These are phyloP conservation scores for Pogonocherus hispidulus DNA, from an alignment of 2,888 invertebrate genomes.

Conservation along the genomic window DNA sequence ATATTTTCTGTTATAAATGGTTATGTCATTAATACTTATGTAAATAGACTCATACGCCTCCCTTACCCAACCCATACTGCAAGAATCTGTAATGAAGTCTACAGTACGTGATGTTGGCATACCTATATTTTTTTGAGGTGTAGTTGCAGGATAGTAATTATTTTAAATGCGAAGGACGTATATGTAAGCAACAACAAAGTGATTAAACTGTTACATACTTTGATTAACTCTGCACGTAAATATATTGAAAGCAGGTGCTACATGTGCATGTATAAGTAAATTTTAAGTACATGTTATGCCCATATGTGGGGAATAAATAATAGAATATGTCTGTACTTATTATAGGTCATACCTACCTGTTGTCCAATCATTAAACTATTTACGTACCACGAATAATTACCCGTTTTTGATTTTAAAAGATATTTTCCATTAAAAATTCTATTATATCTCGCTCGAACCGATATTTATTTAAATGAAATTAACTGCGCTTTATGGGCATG, in stretches of 20 bases:
- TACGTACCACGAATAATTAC: too few species aligned
- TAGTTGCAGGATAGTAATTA: conserved; percentile 25
- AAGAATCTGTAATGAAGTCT: conserved; percentile 2
- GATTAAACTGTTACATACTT: conserved; percentile 11
- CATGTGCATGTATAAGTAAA: neutral
- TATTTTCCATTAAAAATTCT: too few species aligned
- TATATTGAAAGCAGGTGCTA: neutral
- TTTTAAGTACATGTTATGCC: neutral
- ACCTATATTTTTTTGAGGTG: conserved; percentile 21
- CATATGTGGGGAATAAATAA: neutral
- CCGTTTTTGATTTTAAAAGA: too few species aligned
- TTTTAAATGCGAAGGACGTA: conserved; percentile 44
- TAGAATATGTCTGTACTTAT: too few species aligned
- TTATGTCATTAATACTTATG: neutral
- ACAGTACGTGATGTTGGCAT: neutral
- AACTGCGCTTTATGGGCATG: too few species aligned
- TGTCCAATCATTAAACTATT: too few species aligned
- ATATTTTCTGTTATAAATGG: too few species aligned
- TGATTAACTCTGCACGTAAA: neutral
- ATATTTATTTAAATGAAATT: too few species aligned
- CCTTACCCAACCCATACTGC: neutral
- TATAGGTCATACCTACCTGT: too few species aligned
- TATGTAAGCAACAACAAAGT: conserved; percentile 36
- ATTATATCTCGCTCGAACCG: too few species aligned
- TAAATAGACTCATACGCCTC: neutral